phyloP scores from a whole-genome alignment of 1,140 invertebrate species.

The Macrobrachium nipponense region DNA sequence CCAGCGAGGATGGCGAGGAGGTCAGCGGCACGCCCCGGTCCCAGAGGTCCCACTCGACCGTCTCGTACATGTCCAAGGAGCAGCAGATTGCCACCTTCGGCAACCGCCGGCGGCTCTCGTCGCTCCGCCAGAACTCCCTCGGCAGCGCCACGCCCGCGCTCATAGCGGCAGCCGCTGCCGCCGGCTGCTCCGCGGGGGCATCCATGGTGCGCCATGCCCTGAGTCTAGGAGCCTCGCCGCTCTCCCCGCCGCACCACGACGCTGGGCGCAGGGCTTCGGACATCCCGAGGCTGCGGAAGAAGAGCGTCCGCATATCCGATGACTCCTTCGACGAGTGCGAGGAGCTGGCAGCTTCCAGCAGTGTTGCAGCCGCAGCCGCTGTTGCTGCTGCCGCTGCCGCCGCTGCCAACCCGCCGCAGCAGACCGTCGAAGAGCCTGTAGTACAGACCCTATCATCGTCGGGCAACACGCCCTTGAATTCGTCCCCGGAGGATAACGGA shows the following conservation, averaged over 20 bases:
- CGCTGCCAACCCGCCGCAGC: too few relatives aligned
- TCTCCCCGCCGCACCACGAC: conserved; percentile 58
- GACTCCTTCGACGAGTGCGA: conserved; percentile 64
- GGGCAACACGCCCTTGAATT: conserved; percentile 40
- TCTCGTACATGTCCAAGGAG: conserved; percentile 64
- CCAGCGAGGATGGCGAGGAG: conserved; percentile 64
- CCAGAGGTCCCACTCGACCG: conserved; percentile 63
- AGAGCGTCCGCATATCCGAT: conserved; percentile 64
- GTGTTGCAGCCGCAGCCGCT: background rate
- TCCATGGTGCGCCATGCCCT: conserved; percentile 52
- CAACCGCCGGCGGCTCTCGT: conserved; percentile 57
- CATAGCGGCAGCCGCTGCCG: conserved; percentile 13
- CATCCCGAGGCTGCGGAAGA: conserved; percentile 57
- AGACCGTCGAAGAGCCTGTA: background rate
- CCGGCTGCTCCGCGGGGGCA: conserved; percentile 30
- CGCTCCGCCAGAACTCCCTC: conserved; percentile 59
- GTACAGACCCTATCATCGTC: conserved; percentile 41
- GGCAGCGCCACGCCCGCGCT: conserved; percentile 45
- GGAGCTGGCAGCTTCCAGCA: conserved; percentile 54
- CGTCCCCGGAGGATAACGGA: conserved; percentile 59
- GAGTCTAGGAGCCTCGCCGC: conserved; percentile 51
- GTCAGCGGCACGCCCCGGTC: conserved; percentile 49
- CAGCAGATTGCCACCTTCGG: conserved; percentile 57
- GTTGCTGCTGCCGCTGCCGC: too few relatives aligned
- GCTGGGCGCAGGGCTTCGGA: conserved; percentile 57